phyloP scores from a whole-genome alignment of 1,140 invertebrate genomes.

The Nephotettix cincticeps region DNA sequence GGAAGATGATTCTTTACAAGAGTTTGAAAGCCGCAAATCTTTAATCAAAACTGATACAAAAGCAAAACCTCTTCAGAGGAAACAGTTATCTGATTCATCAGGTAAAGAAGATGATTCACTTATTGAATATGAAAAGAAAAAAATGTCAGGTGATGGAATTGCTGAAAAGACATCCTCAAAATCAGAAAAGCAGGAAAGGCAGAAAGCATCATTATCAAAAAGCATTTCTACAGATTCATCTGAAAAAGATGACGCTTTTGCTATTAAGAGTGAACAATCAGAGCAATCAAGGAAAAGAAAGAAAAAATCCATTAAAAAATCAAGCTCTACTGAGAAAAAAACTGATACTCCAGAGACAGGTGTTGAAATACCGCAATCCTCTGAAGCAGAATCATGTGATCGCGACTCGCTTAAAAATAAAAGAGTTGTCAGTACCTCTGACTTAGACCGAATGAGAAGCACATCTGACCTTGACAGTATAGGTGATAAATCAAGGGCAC shows the following conservation, averaged over 20 bases:
- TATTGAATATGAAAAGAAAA: slow-evolving; percentile 34
- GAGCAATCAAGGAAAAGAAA: slow-evolving; percentile 29
- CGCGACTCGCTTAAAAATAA: slow-evolving; percentile 2
- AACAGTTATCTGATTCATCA: slow-evolving; percentile 28
- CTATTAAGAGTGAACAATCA: slow-evolving; percentile 10
- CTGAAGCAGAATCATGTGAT: slow-evolving; percentile 21
- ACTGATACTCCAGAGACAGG: slow-evolving; percentile 16
- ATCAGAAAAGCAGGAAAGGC: slow-evolving; percentile 1
- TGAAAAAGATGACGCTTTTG: slow-evolving; percentile 27
- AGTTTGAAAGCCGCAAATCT: slow-evolving; percentile 34
- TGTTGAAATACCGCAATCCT: slow-evolving; percentile 26
- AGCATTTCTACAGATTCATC: slow-evolving; percentile 27
- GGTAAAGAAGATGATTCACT: slow-evolving; percentile 34
- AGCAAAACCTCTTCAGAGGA: slow-evolving; percentile 1
- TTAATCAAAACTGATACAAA: slow-evolving; percentile 16
- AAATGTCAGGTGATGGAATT: slow-evolving; percentile 8
- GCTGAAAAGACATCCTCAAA: neutral
- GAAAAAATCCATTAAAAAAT: slow-evolving; percentile 18
- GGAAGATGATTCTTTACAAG: slow-evolving; percentile 38
- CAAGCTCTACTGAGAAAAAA: slow-evolving; percentile 18
- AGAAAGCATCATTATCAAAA: neutral
- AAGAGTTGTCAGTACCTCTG: slow-evolving; percentile 11
- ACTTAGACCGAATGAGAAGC: slow-evolving; percentile 24
- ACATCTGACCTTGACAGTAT: slow-evolving; percentile 23
- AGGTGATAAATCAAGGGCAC: slow-evolving; percentile 14